These are phyloP conservation scores for Plestiodon gilberti DNA, from an alignment of 2,113 vertebrate species.

Conservation along the genomic window DNA sequence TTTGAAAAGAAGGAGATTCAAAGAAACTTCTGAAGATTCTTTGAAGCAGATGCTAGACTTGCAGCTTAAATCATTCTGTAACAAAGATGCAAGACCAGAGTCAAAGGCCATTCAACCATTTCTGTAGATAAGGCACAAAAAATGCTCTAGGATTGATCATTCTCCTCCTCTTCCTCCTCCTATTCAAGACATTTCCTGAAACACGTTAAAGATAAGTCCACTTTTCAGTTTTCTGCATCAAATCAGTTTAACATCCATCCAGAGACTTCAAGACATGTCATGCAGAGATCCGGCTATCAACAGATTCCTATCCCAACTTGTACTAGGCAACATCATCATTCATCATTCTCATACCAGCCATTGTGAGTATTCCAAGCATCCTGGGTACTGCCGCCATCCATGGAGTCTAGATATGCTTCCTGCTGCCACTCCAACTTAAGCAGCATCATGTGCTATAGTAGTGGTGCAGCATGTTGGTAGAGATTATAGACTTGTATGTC, in stretches of 20 bases:
- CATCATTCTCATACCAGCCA: neutral
- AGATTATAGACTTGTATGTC: neutral
- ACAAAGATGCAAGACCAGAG: slow-evolving; percentile 13
- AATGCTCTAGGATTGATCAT: neutral
- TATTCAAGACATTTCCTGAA: neutral
- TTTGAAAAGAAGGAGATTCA: slow-evolving; percentile 56
- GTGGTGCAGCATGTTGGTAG: neutral
- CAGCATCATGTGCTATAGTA: neutral
- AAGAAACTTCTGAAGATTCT: slow-evolving; percentile 61
- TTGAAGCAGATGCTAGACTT: slow-evolving; percentile 33
- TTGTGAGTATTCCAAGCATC: neutral
- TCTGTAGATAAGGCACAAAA: neutral
- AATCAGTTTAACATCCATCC: neutral
- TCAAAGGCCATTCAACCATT: slow-evolving; percentile 12
- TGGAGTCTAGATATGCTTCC: neutral
- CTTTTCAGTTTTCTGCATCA: neutral
- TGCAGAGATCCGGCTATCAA: neutral
- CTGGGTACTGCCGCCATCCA: neutral
- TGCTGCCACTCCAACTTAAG: neutral
- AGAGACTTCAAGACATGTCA: neutral
- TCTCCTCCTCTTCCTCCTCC: neutral
- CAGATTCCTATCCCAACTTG: neutral
- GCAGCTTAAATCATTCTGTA: slow-evolving; percentile 30
- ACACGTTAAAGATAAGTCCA: neutral
- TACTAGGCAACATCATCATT: neutral